phyloP scores from a whole-genome alignment of 2,113 vertebrate genomes.

The Oryzias curvinotus region DNA sequence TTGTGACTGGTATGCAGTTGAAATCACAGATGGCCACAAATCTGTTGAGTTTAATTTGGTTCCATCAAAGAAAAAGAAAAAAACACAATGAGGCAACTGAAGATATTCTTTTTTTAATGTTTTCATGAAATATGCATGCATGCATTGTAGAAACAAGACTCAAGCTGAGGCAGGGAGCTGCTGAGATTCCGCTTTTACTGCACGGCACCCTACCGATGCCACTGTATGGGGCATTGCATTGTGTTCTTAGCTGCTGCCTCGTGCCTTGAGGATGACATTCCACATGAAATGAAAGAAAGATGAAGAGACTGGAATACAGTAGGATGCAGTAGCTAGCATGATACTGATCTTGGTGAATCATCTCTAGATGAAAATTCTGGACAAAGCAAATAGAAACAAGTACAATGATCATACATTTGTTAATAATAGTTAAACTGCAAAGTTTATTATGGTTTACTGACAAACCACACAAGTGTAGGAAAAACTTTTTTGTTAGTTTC shows the following conservation, averaged over 20 bases:
- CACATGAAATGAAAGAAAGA: slow-evolving; percentile 9
- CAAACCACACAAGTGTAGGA: too few relatives aligned
- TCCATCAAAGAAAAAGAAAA: neutral
- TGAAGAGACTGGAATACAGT: neutral
- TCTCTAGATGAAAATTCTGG: too few relatives aligned
- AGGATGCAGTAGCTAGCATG: too few relatives aligned
- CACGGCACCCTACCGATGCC: slow-evolving; percentile 28
- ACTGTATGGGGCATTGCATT: slow-evolving; percentile 2
- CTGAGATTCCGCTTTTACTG: slow-evolving; percentile 25
- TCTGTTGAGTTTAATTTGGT: neutral
- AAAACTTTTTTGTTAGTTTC: too few relatives aligned
- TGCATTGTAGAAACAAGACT: slow-evolving; percentile 4
- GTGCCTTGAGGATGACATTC: slow-evolving; percentile 12
- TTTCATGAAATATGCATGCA: slow-evolving; percentile 48
- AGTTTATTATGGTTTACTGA: too few relatives aligned
- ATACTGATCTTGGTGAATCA: too few relatives aligned
- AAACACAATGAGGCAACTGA: slow-evolving; percentile 1
- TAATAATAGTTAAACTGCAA: too few relatives aligned
- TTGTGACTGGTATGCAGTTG: neutral
- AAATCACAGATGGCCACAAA: slow-evolving; percentile 29
- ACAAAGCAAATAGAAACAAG: too few relatives aligned
- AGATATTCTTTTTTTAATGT: slow-evolving; percentile 23
- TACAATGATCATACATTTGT: too few relatives aligned
- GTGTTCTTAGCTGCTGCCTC: slow-evolving; percentile 4
- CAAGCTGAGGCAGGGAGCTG: slow-evolving; percentile 11